Base-by-base conservation (phyloP, 2,113 vertebrate genomes). In the Hipposideros armiger region DNA sequence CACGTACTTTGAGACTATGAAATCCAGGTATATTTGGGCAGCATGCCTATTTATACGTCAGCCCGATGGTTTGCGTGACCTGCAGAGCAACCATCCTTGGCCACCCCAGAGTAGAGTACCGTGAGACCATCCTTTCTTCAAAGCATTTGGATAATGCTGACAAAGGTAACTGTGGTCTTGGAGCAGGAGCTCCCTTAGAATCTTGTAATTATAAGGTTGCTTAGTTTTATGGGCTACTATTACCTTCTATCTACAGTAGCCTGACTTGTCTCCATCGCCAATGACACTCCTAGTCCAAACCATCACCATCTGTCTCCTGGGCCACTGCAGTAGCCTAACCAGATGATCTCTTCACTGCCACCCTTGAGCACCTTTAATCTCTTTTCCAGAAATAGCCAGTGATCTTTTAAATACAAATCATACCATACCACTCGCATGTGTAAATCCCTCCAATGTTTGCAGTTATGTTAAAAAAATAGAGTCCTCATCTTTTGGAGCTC, bases 131-230 rank as follows among this genome's bases (percentile, higher is more conserved):
- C 54, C 30, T 86, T 86, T 82, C 81, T n/a, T 95, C 77, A 92
- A 82, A 97, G 74, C 11, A 81, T 88, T 54, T 93, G 54, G 32
- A 95, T 89, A 88, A 80, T 97, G 90, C 83, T 92, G 90, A 94
- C 73, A 97, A 91, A 97, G 67, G 72, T 82, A 47, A 86, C 26
- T 96, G 45, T 96, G 82, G 72, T 97, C 24, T 90, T 93, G 62
- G 77, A 66, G 30, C 3, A 95, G 30, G 67, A 72, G 47, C 60
- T 89, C 78, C 22, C 77, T 96, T 76, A 60, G 47, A 72, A 67
- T 47, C 42, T 86, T 91, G n/a, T 93, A 94, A 96, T 95, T 97
- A 91, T 24, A 93, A 89, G 62, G 6, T 91, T 95, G 91, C 60
- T 50, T 70, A 82, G 36, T 42, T 95, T 93, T 74, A 14, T 70